Evolutionary conservation across 2,113 vertebrate genomes (phyloP).

Genomic region (Notothenia rossii): DNA sequence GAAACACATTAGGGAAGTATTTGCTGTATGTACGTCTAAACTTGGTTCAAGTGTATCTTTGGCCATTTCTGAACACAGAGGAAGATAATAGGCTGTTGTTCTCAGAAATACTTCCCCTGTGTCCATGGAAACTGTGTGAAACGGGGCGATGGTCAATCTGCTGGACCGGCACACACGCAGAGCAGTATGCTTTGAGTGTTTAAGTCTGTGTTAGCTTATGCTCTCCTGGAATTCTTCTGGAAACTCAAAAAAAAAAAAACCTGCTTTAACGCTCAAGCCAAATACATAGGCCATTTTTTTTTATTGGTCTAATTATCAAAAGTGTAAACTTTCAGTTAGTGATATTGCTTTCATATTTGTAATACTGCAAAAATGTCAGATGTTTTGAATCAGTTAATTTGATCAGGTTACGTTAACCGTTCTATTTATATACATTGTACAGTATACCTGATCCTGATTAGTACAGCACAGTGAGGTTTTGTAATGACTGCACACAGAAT

Average conservation of each 20-base stretch:
- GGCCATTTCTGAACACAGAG: conserved; percentile 21
- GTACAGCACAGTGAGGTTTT: background rate
- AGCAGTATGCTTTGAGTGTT: conserved; percentile 38
- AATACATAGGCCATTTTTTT: conserved; percentile 14
- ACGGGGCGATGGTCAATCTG: conserved; percentile 43
- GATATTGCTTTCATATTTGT: conserved; percentile 1
- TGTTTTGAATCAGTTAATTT: conserved; percentile 21
- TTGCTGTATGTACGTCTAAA: background rate
- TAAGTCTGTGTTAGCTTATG: conserved; percentile 35
- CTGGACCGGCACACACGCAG: conserved; percentile 25
- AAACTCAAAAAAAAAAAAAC: background rate
- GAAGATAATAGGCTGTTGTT: conserved; percentile 22
- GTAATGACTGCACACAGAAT: background rate
- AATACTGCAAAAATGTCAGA: conserved; percentile 3
- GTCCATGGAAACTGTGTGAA: conserved; percentile 72
- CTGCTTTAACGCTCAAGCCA: conserved; percentile 6
- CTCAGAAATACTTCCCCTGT: conserved; percentile 47
- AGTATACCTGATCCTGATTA: background rate
- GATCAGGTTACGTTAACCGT: conserved; percentile 1
- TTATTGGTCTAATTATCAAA: conserved; percentile 29
- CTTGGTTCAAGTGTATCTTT: conserved; percentile 7
- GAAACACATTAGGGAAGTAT: background rate
- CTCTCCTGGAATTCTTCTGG: conserved; percentile 26
- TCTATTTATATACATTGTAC: conserved; percentile 4
- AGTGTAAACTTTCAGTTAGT: background rate